Evolutionary conservation across 2,113 vertebrate genomes (phyloP), one percentile per base, ranked within the genome.

Genomic region (Labeo rohita): DNA sequence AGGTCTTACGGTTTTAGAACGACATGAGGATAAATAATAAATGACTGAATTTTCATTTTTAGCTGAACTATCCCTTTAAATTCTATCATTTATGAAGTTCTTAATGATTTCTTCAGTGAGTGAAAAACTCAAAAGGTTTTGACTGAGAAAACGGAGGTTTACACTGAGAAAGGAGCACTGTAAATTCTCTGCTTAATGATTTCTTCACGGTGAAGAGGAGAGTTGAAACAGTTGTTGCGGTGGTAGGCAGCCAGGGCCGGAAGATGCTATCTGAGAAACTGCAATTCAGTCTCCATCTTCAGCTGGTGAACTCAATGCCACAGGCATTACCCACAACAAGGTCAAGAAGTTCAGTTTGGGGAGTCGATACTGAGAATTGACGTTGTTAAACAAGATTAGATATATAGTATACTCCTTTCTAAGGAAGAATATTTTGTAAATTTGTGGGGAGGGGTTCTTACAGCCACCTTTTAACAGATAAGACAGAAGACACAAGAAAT

Each of bases 201-300:
- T 85, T 43, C 21, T 52, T 54, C 56, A 65, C 45, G 12, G 73
- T 86, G 74, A 88, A 72, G 12, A 81, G 6, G 66, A 87, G 77
- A 87, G 86, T 12, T 12, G 56, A 39, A 86, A 89, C 68, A 85
- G 88, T 88, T 80, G 84, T 89, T 84, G 74, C 12, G 13, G 78
- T 88, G 65, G 84, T 81, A 79, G 34, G 74, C 43, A 49, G 84
- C 73, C 87, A 87, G 49, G 74, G 21, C 84, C 70, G 73, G 85
- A 89, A 88, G 89, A 85, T 70, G 63, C 74, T 77, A 86, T 43
- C 15, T 36, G 47, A 88, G 45, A 86, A 83, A 50, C 11, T 84
- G 85, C 45, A 70, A 65, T 45, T 83, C 63, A 52, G 43, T 88
- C 74, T 61, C 52, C 76, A 81, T 87, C 65, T 66, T 49, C 78